phyloP scores from a whole-genome alignment of 2,888 invertebrate genomes.

The Teinopalpus imperialis region DNA sequence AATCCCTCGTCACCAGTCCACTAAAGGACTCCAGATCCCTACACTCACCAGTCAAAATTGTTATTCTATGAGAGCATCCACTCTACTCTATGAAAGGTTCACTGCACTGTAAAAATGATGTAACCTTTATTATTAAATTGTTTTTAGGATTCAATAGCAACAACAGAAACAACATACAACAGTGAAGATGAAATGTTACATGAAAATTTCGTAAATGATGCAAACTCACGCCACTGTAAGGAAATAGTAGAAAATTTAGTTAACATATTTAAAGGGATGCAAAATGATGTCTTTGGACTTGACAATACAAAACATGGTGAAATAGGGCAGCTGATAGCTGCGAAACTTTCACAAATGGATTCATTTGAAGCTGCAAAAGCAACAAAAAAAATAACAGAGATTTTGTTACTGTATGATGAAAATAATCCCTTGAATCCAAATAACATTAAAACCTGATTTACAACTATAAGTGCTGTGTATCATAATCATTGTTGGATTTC shows the following conservation, averaged over 20 bases:
- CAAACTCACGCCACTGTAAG: conserved; percentile 42
- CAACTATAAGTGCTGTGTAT: no score
- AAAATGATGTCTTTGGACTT: conserved; percentile 58
- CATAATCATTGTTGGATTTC: no score
- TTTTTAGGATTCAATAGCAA: conserved; percentile 37
- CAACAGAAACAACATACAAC: conserved; percentile 33
- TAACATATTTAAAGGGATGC: conserved; percentile 53
- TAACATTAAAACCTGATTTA: conserved; percentile 33
- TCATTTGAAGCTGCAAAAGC: conserved; percentile 58
- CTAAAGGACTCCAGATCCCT: no score
- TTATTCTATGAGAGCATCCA: no score
- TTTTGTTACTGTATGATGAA: conserved; percentile 59
- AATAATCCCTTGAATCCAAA: conserved; percentile 66
- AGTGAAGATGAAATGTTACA: conserved; percentile 39
- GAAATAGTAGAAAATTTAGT: conserved; percentile 54
- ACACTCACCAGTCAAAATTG: no score
- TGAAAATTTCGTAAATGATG: conserved; percentile 33
- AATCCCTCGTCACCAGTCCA: no score
- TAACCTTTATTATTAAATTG: no score
- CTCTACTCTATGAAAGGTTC: no score
- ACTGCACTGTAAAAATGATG: no score
- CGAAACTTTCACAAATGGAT: conserved; percentile 53
- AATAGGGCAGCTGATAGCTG: conserved; percentile 52
- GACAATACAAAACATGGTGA: conserved; percentile 51
- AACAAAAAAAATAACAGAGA: conserved; percentile 57